These are phyloP conservation scores for Macquaria australasica DNA, from an alignment of 2,113 vertebrate species.

Conservation along the genomic window DNA sequence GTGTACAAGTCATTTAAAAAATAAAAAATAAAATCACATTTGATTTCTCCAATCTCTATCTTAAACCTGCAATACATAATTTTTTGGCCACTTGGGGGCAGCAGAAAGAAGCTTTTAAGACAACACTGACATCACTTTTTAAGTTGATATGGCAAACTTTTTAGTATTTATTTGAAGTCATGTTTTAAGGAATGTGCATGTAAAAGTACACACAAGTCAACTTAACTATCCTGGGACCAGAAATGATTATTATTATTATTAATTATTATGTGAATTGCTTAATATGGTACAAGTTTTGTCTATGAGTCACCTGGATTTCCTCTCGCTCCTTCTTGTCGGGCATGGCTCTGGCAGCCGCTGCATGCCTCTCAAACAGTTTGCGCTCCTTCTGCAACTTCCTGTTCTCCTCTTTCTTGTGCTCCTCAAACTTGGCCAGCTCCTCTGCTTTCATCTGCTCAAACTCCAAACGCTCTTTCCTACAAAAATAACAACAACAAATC, in stretches of 20 bases:
- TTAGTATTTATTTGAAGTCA: neutral
- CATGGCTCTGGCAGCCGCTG: slow-evolving; percentile 87
- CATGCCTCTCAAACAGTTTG: slow-evolving; percentile 93
- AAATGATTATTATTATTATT: too few species aligned
- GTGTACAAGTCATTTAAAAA: neutral
- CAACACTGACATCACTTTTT: too few species aligned
- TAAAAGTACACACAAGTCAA: neutral
- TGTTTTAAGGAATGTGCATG: neutral
- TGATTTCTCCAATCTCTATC: neutral
- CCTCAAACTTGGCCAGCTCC: slow-evolving; percentile 90
- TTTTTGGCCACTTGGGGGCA: too few species aligned
- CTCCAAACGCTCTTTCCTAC: slow-evolving; percentile 89
- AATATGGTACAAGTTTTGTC: neutral
- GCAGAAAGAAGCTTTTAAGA: too few species aligned
- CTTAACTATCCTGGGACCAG: neutral
- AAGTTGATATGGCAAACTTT: too few species aligned
- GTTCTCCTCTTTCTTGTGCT: slow-evolving; percentile 92
- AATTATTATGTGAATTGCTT: neutral
- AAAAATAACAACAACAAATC: neutral
- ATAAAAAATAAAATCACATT: too few species aligned
- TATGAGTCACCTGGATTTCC: slow-evolving; percentile 90
- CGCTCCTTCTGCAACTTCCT: slow-evolving; percentile 93
- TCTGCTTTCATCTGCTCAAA: slow-evolving; percentile 89
- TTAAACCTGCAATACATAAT: too few species aligned
- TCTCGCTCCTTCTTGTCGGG: slow-evolving; percentile 96